A percentile compares a stretch with the other conserved stretches of the same genome.
Evolutionary conservation across 2,888 invertebrate genomes (phyloP).

Genomic region (Slavum lentiscoides): DNA sequence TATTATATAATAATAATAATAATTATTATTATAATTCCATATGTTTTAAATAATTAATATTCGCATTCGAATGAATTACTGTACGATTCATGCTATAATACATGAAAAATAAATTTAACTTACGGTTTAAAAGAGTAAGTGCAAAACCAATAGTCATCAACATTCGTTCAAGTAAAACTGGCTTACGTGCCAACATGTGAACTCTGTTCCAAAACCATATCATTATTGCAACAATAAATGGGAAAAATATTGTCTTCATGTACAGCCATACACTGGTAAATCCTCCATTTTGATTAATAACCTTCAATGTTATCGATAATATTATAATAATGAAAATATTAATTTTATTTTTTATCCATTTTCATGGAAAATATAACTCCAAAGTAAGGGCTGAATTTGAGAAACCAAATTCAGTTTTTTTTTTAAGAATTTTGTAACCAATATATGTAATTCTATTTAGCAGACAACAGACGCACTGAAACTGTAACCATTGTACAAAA

Average conservation of each 20-base stretch:
- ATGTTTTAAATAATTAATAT: too few species aligned
- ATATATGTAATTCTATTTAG: too few species aligned
- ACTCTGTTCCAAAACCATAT: slow-evolving; percentile 94
- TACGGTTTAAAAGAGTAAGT: slow-evolving; percentile 82
- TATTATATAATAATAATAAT: too few species aligned
- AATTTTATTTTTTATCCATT: too few species aligned
- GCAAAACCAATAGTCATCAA: slow-evolving; percentile 83
- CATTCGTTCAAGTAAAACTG: slow-evolving; percentile 92
- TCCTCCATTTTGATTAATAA: slow-evolving; percentile 97
- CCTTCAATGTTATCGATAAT: slow-evolving; percentile 60
- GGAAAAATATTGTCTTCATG: slow-evolving; percentile 89
- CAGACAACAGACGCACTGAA: too few species aligned
- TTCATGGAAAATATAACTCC: too few species aligned
- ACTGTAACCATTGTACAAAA: too few species aligned
- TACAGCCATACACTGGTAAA: slow-evolving; percentile 97
- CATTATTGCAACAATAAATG: slow-evolving; percentile 79
- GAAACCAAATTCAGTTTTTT: too few species aligned
- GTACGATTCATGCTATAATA: slow-evolving; percentile 50
- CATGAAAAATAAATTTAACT: slow-evolving; percentile 57
- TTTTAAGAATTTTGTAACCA: too few species aligned
- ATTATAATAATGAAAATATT: not conserved
- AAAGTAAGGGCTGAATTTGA: too few species aligned
- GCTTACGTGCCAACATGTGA: slow-evolving; percentile 78
- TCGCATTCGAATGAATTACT: too few species aligned
- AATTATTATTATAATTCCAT: too few species aligned